These are phyloP conservation scores for Sylvietta virens DNA, from an alignment of 2,113 vertebrate species.

Conservation along the genomic window DNA sequence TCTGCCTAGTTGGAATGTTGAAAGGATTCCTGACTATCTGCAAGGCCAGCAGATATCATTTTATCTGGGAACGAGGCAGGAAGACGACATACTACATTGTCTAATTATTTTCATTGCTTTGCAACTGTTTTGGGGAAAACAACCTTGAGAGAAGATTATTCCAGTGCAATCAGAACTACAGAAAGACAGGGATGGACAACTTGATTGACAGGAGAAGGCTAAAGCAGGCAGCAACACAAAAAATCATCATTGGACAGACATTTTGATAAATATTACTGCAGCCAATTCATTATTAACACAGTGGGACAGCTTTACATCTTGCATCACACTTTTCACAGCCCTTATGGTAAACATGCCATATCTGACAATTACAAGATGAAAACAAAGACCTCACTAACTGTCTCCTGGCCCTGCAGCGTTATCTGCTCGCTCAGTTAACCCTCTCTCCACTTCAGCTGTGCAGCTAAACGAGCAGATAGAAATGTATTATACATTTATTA, in stretches of 20 bases:
- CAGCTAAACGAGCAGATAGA: not conserved
- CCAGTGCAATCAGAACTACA: not conserved
- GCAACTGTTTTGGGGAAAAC: conserved; percentile 25
- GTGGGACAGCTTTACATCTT: conserved; percentile 60
- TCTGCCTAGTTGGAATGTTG: not conserved
- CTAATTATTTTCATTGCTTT: conserved; percentile 34
- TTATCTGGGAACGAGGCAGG: not conserved
- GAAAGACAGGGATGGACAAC: not conserved
- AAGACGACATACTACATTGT: not conserved
- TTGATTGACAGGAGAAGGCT: conserved; percentile 35
- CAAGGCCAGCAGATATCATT: conserved; percentile 27
- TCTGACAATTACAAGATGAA: conserved; percentile 60
- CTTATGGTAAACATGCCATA: conserved; percentile 60
- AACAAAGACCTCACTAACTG: conserved; percentile 55
- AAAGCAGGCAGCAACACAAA: conserved; percentile 4
- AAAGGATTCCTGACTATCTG: not conserved
- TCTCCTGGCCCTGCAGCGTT: conserved; percentile 11
- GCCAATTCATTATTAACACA: conserved; percentile 57
- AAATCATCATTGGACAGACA: conserved; percentile 44
- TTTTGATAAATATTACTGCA: conserved; percentile 45
- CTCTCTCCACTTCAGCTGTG: not conserved
- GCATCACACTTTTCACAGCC: conserved; percentile 54
- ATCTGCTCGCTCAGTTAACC: conserved; percentile 26
- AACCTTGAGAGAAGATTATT: not conserved
- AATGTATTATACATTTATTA: not conserved